Percentiles rank a stretch among this genome's conserved stretches.
Evolutionary conservation across 1,140 invertebrate species (phyloP).

Genomic region (Idris sp.): DNA sequence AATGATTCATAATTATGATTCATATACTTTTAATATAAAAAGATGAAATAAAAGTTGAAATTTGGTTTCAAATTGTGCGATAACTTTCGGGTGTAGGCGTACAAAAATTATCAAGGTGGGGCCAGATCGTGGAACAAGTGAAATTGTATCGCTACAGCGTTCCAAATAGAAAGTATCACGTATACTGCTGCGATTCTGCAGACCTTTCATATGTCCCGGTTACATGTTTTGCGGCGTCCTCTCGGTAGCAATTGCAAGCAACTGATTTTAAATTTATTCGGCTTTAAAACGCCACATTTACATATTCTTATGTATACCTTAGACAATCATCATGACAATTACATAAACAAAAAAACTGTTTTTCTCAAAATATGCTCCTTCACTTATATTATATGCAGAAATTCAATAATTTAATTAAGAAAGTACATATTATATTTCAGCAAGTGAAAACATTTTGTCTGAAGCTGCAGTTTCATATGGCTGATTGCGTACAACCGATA

Average conservation of each 20-base stretch:
- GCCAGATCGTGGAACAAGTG: slow-evolving; percentile 65
- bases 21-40: too few species aligned
- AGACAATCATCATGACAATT: too few species aligned
- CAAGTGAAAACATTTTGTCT: slow-evolving; percentile 42
- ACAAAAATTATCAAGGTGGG: slow-evolving; percentile 29
- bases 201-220: slow-evolving; percentile 57
- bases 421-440: slow-evolving; percentile 40
- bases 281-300: slow-evolving; percentile 5
- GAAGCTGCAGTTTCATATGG: slow-evolving; percentile 28
- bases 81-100: slow-evolving; percentile 54
- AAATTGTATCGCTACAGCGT: slow-evolving; percentile 69
- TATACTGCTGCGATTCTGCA: slow-evolving; percentile 29
- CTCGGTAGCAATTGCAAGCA: slow-evolving; percentile 36
- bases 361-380: too few species aligned
- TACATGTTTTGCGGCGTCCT: slow-evolving; percentile 31
- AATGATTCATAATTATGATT: too few species aligned
- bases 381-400: too few species aligned
- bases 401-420: slow-evolving; percentile 54
- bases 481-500: slow-evolving; percentile 19
- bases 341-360: too few species aligned
- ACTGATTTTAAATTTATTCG: slow-evolving; percentile 7
- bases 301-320: too few species aligned
- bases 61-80: too few species aligned
- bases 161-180: slow-evolving; percentile 68
- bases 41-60: too few species aligned